Evolutionary conservation across 2,113 vertebrate genomes (phyloP).

Genomic region (Thinocorus orbignyianus): DNA sequence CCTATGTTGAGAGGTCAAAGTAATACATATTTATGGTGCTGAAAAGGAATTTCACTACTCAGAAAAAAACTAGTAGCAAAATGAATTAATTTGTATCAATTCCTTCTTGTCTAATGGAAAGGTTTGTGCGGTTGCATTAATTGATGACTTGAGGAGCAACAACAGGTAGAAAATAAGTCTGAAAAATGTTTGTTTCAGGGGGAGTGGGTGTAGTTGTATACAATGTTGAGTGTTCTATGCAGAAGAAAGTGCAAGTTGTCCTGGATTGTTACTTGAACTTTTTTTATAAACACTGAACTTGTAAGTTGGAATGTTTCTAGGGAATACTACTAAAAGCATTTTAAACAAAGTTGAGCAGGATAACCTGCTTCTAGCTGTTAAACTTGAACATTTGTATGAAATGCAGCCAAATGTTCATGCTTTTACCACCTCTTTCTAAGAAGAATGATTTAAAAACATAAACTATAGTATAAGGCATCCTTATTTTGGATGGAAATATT

Average conservation of each 20-base stretch:
- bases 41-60: neutral
- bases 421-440: neutral
- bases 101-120: neutral
- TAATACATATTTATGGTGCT: neutral
- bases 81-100: neutral
- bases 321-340: neutral
- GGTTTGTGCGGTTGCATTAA: neutral
- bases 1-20: neutral
- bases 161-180: neutral
- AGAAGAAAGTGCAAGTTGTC: neutral
- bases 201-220: neutral
- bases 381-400: neutral
- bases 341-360: neutral
- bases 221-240: neutral
- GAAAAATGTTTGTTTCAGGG: neutral
- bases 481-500: conserved; percentile 13
- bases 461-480: neutral
- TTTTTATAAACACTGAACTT: neutral
- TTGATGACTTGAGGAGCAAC: neutral
- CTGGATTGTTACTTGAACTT: neutral
- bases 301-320: neutral
- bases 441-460: neutral
- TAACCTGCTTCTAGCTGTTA: neutral
- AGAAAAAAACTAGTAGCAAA: neutral
- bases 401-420: neutral